Conservation (phyloP, 2,113 vertebrate species). For the Irena cyanogastra region DNA sequence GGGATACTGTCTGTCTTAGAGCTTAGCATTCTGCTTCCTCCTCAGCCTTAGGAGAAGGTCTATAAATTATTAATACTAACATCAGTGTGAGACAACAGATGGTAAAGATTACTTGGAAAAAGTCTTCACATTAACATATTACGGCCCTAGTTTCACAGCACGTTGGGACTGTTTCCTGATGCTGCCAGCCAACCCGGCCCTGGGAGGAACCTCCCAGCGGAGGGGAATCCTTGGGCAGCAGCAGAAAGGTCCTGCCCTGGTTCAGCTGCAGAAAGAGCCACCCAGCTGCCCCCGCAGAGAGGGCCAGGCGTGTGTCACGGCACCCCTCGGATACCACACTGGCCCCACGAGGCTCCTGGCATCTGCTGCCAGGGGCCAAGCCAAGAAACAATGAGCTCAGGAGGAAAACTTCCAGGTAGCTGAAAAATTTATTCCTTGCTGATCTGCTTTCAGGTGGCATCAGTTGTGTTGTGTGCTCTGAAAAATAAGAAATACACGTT, state of each 20-base stretch:
- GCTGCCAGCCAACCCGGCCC: neutral
- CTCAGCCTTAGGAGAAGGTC: constrained; percentile 54
- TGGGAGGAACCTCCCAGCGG: neutral
- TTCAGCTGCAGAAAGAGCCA: neutral
- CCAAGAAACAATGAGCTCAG: neutral
- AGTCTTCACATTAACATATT: constrained; percentile 56
- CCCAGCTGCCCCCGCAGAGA: neutral
- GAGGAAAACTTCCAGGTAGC: neutral
- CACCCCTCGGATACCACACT: neutral
- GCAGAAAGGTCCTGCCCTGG: neutral
- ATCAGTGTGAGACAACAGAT: constrained; percentile 67
- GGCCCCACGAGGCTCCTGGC: neutral
- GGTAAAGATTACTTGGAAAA: constrained; percentile 67
- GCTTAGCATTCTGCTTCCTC: constrained; percentile 46
- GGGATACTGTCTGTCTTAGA: neutral
- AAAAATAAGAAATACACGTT: neutral
- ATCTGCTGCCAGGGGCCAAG: neutral
- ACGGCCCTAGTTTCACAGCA: neutral
- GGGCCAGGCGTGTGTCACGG: neutral
- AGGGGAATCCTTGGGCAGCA: constrained; percentile 15
- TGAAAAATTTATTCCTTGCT: neutral
- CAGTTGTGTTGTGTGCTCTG: neutral
- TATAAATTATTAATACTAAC: constrained; percentile 63
- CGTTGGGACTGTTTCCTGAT: constrained; percentile 8
- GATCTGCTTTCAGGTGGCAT: neutral